A percentile compares a stretch with the other conserved stretches of the same genome.
phyloP scores from a whole-genome alignment of 2,113 vertebrate species.

The Tapirus terrestris region DNA sequence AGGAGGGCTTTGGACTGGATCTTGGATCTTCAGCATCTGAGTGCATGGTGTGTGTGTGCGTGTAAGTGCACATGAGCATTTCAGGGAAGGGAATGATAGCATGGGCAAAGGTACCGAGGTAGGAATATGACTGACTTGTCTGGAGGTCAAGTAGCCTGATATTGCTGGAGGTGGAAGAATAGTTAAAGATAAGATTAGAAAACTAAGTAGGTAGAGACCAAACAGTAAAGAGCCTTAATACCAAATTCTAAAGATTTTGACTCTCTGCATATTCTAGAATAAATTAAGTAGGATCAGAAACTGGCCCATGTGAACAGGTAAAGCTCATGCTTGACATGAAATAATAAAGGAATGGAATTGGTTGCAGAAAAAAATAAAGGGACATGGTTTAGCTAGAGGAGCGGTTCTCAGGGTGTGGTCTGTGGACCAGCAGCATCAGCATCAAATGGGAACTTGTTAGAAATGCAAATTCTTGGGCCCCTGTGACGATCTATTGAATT shows the following conservation, averaged over 20 bases:
- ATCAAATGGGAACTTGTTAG: background rate
- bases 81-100: background rate
- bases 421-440: background rate
- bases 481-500: background rate
- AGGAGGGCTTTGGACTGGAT: background rate
- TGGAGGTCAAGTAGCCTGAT: background rate
- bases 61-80: background rate
- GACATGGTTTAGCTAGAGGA: background rate
- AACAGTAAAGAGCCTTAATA: background rate
- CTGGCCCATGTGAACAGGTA: background rate
- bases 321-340: background rate
- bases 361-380: background rate
- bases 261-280: background rate
- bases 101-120: background rate
- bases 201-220: background rate
- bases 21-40: background rate
- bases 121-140: background rate
- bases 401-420: background rate
- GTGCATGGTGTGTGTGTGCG: background rate
- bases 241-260: conserved; percentile 11
- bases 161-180: background rate
- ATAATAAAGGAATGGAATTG: conserved; percentile 9
- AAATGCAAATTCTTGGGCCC: background rate
- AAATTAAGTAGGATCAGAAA: background rate
- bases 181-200: background rate